Conservation (phyloP, 2,113 vertebrate species). For the Hiodon alosoides region DNA sequence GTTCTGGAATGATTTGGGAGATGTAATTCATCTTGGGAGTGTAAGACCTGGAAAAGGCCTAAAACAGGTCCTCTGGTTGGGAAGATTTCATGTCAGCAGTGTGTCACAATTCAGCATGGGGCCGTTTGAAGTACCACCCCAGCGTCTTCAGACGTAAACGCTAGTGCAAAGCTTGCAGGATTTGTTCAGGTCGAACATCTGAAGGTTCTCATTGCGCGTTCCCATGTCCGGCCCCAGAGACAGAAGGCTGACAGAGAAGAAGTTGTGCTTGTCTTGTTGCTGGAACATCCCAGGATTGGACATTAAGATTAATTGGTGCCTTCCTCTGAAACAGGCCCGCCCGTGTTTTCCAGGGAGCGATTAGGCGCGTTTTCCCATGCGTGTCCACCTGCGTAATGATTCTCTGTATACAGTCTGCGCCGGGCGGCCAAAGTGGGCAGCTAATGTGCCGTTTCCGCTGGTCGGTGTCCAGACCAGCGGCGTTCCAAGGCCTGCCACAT, state of each 20-base stretch:
- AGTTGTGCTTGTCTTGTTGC: not conserved
- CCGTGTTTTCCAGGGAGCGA: not conserved
- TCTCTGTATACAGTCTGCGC: not conserved
- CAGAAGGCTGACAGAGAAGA: no score
- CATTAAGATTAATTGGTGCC: not conserved
- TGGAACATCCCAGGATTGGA: not conserved
- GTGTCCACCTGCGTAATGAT: not conserved
- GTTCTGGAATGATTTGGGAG: no score
- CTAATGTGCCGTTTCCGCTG: constrained; percentile 10
- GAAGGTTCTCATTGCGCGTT: not conserved
- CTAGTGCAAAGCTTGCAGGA: not conserved
- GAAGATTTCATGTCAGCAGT: not conserved
- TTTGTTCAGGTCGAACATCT: not conserved
- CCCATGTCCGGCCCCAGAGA: not conserved
- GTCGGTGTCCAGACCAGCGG: not conserved
- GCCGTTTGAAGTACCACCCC: not conserved
- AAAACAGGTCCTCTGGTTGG: not conserved
- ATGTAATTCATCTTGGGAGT: no score
- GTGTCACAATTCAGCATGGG: not conserved
- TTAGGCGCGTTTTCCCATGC: not conserved
- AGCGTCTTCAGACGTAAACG: not conserved
- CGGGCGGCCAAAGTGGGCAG: not conserved
- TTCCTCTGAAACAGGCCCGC: not conserved
- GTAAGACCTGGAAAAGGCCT: no score
- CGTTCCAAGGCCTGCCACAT: no score